phyloP scores from a whole-genome alignment of 2,113 vertebrate genomes.

The Pipra filicauda region DNA sequence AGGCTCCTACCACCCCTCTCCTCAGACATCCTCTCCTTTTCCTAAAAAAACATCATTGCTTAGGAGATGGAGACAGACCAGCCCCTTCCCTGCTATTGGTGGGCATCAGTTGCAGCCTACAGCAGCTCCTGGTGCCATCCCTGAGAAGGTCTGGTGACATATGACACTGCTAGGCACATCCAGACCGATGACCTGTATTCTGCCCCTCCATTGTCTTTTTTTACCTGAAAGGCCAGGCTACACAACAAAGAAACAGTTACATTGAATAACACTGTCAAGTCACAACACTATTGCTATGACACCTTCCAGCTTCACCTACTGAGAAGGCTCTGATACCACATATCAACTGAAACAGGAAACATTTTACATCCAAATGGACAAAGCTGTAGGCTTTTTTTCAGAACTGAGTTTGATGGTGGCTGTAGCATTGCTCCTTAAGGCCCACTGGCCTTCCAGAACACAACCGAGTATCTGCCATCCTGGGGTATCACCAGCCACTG shows the following conservation, averaged over 20 bases:
- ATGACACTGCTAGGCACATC: background rate
- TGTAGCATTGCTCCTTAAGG: background rate
- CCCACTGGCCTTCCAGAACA: background rate
- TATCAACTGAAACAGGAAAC: background rate
- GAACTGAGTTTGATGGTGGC: background rate
- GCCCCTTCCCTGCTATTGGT: background rate
- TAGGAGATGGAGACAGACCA: background rate
- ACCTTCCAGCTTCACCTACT: background rate
- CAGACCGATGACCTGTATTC: background rate
- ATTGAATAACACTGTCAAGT: background rate
- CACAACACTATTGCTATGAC: fast-evolving
- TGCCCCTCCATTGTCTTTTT: background rate
- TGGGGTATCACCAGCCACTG: background rate
- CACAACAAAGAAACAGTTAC: background rate
- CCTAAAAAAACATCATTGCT: background rate
- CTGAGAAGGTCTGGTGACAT: background rate
- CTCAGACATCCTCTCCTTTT: background rate
- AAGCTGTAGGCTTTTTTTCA: background rate
- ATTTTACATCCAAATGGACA: background rate
- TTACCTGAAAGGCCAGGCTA: background rate
- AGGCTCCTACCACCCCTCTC: background rate
- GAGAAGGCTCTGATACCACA: background rate
- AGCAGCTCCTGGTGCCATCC: background rate
- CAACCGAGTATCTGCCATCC: background rate
- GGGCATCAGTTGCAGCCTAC: background rate